These are phyloP conservation scores for Macaria liturata DNA, from an alignment of 2,888 invertebrate genomes.

Conservation along the genomic window DNA sequence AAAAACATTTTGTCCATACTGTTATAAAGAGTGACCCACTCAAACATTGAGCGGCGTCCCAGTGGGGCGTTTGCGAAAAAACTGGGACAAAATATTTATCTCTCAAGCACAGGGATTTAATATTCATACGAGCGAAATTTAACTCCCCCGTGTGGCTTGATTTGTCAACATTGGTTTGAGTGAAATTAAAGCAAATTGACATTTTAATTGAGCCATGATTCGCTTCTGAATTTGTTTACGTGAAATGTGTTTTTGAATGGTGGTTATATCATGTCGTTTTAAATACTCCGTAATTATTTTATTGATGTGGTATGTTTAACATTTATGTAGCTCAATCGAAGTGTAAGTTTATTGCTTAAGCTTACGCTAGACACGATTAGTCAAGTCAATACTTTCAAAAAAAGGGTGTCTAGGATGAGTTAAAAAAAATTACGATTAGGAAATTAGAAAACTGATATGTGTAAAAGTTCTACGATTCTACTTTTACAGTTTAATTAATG, in stretches of 20 bases:
- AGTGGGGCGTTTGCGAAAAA: slow-evolving; percentile 4
- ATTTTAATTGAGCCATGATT: not conserved
- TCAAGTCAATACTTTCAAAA: no score
- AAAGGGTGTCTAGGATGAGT: no score
- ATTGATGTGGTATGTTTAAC: no score
- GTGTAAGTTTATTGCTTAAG: no score
- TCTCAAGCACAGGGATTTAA: slow-evolving; percentile 4
- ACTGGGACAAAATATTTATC: slow-evolving; percentile 10
- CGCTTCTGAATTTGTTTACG: not conserved
- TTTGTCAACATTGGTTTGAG: slow-evolving; percentile 10
- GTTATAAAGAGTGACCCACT: not conserved
- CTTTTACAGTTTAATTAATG: no score
- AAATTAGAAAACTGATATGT: no score
- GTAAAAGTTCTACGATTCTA: no score
- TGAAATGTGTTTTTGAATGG: not conserved
- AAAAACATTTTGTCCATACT: not conserved
- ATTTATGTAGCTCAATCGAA: no score
- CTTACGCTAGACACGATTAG: no score
- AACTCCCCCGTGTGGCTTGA: slow-evolving; percentile 3
- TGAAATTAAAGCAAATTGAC: not conserved
- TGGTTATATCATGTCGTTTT: not conserved
- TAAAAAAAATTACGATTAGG: no score
- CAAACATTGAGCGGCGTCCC: not conserved
- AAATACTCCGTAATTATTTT: no score
- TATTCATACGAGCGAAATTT: slow-evolving; percentile 8